Conservation (phyloP, 2,888 invertebrate species). For the Rambutsinella grinnellia region DNA sequence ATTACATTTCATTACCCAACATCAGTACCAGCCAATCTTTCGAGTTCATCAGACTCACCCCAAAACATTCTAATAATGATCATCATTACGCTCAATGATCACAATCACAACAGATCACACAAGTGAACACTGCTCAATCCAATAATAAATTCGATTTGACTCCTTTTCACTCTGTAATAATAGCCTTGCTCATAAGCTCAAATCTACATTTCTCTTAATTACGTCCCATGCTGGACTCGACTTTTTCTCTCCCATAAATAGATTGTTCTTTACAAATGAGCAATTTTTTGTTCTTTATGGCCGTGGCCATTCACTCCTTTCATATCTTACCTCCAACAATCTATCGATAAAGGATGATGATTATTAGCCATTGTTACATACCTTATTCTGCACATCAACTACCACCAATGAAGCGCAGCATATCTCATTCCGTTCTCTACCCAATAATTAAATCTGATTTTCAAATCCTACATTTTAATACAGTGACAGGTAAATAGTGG, state of each 20-base stretch:
- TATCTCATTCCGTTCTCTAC: not conserved
- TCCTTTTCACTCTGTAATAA: too few species aligned
- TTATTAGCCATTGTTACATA: constrained; percentile 43
- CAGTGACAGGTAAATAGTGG: constrained; percentile 39
- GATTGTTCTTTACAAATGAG: too few species aligned
- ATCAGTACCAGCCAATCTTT: not conserved
- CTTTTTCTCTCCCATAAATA: too few species aligned
- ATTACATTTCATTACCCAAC: too few species aligned
- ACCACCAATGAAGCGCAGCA: constrained; percentile 9
- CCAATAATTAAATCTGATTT: constrained; percentile 53
- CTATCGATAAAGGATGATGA: constrained; percentile 10
- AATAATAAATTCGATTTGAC: not conserved
- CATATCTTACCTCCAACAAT: not conserved
- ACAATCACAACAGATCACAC: constrained; percentile 2
- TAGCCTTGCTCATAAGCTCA: too few species aligned
- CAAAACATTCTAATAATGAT: constrained; percentile 19
- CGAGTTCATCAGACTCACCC: not conserved
- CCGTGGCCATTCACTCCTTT: constrained; percentile 42
- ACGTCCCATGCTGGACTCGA: too few species aligned
- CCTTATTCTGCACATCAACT: not conserved
- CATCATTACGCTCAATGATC: constrained; percentile 3
- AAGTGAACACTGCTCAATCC: not conserved
- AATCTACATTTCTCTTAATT: too few species aligned
- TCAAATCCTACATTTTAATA: constrained; percentile 51
- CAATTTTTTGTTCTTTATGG: constrained; percentile 1